Conservation (phyloP, 1,140 invertebrate genomes). For the Pectinophora gossypiella region DNA sequence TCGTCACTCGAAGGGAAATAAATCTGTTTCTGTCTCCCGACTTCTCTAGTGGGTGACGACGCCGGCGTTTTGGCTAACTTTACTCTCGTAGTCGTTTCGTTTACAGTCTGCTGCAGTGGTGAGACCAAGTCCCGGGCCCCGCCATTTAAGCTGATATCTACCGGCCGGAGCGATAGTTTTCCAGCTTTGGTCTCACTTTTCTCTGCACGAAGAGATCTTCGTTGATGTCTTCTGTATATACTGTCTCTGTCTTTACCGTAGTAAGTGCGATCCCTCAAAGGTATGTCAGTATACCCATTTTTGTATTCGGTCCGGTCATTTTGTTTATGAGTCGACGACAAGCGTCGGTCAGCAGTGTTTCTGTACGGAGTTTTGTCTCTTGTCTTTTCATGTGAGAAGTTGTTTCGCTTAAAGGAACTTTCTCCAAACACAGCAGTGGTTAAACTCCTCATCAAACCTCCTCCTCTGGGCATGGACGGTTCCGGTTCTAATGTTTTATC, state of each 20-base stretch:
- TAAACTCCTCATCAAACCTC: conserved; percentile 76
- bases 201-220: conserved; percentile 69
- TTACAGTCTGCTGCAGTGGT: conserved; percentile 29
- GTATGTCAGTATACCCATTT: conserved; percentile 53
- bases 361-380: conserved; percentile 79
- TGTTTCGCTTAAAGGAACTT: conserved; percentile 77
- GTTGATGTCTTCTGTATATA: conserved; percentile 60
- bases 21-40: conserved; percentile 70
- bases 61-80: conserved; percentile 56
- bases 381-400: conserved; percentile 55
- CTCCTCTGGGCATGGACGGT: conserved; percentile 54
- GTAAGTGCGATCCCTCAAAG: conserved; percentile 40
- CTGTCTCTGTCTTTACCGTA: conserved; percentile 72
- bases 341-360: conserved; percentile 51
- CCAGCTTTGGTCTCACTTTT: conserved; percentile 70
- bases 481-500: conserved; percentile 83
- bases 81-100: conserved; percentile 38
- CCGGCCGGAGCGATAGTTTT: conserved; percentile 66
- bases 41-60: conserved; percentile 46
- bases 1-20: conserved; percentile 68
- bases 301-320: conserved; percentile 48
- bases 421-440: conserved; percentile 81
- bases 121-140: conserved; percentile 58
- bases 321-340: conserved; percentile 51
- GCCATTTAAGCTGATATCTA: conserved; percentile 66